Conservation (phyloP, 2,888 invertebrate species). For the Mylabris sibirica region DNA sequence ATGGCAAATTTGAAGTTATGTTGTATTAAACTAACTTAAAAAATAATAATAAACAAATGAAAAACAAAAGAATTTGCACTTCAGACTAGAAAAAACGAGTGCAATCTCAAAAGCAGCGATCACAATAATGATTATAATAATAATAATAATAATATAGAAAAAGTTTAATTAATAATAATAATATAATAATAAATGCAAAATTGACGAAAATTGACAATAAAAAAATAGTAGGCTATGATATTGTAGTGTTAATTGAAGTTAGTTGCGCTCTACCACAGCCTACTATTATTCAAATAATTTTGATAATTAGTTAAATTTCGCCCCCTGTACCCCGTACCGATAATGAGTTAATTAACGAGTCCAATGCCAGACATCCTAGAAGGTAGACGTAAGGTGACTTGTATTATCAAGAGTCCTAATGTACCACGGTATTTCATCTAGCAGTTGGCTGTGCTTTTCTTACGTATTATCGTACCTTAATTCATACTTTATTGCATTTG, state of each 20-base stretch:
- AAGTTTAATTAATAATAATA: not conserved
- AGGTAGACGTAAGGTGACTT: no score
- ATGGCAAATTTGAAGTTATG: slow-evolving; percentile 4
- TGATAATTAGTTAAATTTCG: not conserved
- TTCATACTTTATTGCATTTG: no score
- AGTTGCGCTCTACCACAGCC: not conserved
- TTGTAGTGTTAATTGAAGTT: not conserved
- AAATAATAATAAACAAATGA: not conserved
- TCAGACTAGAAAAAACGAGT: slow-evolving; percentile 30
- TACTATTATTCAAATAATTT: not conserved
- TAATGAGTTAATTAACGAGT: no score
- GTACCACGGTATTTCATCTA: no score
- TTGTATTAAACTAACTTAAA: not conserved
- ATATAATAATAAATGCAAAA: slow-evolving; percentile 1
- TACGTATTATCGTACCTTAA: no score
- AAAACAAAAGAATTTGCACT: slow-evolving; percentile 21
- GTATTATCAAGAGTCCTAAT: no score
- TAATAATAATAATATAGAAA: not conserved
- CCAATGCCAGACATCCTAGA: no score
- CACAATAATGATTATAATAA: slow-evolving; percentile 13
- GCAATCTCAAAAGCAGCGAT: slow-evolving; percentile 12
- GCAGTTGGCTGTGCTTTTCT: no score
- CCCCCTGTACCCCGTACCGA: not conserved
- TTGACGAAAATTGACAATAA: not conserved
- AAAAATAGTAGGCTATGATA: not conserved